Base-by-base conservation (phyloP, 2,888 invertebrate species). In the Pilophorus perplexus region DNA sequence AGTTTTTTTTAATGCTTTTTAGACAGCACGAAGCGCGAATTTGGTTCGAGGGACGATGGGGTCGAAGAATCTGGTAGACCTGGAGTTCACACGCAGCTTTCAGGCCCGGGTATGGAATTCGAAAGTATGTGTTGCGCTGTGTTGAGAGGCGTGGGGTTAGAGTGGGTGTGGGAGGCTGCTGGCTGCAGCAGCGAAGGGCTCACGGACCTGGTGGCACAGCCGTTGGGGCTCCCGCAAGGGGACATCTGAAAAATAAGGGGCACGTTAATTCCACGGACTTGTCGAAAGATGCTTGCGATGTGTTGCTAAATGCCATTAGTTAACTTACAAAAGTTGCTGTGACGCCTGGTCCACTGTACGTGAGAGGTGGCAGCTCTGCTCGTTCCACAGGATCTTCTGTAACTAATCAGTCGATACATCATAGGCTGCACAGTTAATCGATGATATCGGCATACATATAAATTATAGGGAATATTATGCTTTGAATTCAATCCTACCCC, bases 81-180 rank as follows among this genome's bases (percentile, higher is more conserved):
- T n/a, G n/a, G n/a, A 59, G 22, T 59, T 72, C 71, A 91, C 76
- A 91, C 91, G 80, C 91, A 91, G 80, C 90, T 91, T 78, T 91
- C 91, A 42, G 90, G 91, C 68, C 91, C 91, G 27, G 91, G 91
- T 77, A 91, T 84, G 72, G 89, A 86, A 77, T 90, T 90, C 59
- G 90, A 88, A 74, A 91, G 83, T 67, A 90, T 89, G 75, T 87
- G 88, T 77, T 88, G 88, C 79, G 86, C 83, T 77, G 85, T 81
- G 73, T 84, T 79, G 14, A 71, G 67, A 14, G 68, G 69, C 23
- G 70, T 68, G 59, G 67, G 71, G 40, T 50, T 70, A 20, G 72
- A 48, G 22, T 20, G 20, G n/a, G 33, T 28, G n/a, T n/a, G n/a
- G n/a, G n/a, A n/a, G n/a, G n/a, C n/a, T 16, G 25, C 8, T 20